A percentile compares a stretch with the other conserved stretches of the same genome.
Evolutionary conservation across 2,888 invertebrate genomes (phyloP).

Genomic region (Folsomia candida): DNA sequence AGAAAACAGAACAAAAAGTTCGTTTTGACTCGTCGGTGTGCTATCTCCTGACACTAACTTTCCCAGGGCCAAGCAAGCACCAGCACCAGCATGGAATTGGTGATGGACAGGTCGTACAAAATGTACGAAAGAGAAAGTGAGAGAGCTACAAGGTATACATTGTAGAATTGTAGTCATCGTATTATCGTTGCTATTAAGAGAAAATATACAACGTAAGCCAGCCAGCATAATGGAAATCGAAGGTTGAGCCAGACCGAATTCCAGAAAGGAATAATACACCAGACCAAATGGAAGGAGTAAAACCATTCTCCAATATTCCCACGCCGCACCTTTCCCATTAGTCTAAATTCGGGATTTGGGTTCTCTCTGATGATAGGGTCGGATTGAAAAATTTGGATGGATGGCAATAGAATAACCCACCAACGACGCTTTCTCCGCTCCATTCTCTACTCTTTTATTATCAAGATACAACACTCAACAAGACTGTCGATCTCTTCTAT

Average conservation of each 20-base stretch:
- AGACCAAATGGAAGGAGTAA: not conserved
- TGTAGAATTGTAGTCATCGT: not conserved
- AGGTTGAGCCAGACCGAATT: not conserved
- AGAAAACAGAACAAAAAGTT: not conserved
- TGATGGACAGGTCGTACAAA: not conserved
- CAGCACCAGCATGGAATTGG: not conserved
- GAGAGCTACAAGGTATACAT: not conserved
- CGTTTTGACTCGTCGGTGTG: too few species aligned
- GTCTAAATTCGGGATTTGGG: conserved; percentile 3
- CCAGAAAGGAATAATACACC: not conserved
- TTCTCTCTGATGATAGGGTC: not conserved
- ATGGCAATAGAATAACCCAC: too few species aligned
- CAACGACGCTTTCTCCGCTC: too few species aligned
- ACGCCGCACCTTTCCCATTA: conserved; percentile 2
- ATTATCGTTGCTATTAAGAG: not conserved
- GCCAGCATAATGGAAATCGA: not conserved
- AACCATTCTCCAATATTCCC: not conserved
- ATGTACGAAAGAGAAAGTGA: not conserved
- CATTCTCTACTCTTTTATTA: too few species aligned
- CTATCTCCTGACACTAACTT: not conserved
- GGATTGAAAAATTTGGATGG: not conserved
- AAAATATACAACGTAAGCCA: not conserved
- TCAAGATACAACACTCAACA: too few species aligned
- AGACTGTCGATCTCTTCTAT: too few species aligned
- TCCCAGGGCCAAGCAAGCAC: not conserved